A percentile compares a stretch with the other conserved stretches of the same genome.
These are phyloP conservation scores for Cerastis leucographa DNA, from an alignment of 2,888 invertebrate species.

Conservation along the genomic window DNA sequence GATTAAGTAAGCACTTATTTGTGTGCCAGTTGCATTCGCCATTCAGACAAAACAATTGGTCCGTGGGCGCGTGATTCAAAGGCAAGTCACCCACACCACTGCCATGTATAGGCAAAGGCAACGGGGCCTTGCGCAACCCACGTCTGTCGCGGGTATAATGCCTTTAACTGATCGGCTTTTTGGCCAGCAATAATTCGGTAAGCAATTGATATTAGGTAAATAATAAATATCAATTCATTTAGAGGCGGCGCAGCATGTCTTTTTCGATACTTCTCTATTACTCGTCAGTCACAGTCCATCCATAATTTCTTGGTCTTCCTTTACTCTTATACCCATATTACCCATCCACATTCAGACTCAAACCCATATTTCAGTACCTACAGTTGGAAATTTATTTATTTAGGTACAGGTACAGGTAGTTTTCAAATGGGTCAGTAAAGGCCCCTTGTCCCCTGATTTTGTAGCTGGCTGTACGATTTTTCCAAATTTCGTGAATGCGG, in stretches of 20 bases:
- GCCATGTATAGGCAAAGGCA: conserved; percentile 77
- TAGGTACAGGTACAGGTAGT: neutral
- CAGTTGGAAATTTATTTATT: neutral
- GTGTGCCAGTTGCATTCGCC: conserved; percentile 73
- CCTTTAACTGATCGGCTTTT: conserved; percentile 64
- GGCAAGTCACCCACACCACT: conserved; percentile 77
- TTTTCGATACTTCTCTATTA: too few species aligned
- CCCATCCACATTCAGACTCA: too few species aligned
- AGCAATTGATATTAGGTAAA: conserved; percentile 33
- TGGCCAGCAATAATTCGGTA: conserved; percentile 68
- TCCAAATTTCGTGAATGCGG: neutral
- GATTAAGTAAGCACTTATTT: conserved; percentile 62
- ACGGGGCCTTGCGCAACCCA: conserved; percentile 79
- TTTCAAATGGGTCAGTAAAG: neutral
- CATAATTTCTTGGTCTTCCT: too few species aligned
- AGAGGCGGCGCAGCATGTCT: too few species aligned
- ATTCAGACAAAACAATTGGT: conserved; percentile 74
- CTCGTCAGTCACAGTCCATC: too few species aligned
- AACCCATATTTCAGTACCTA: neutral
- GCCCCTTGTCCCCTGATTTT: neutral
- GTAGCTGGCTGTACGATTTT: neutral
- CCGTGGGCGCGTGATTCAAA: conserved; percentile 86
- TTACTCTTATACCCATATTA: too few species aligned
- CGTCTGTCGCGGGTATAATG: conserved; percentile 67
- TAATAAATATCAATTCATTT: neutral